These are phyloP conservation scores for Linnaemya vulpina DNA, from an alignment of 2,888 invertebrate genomes.

Conservation along the genomic window DNA sequence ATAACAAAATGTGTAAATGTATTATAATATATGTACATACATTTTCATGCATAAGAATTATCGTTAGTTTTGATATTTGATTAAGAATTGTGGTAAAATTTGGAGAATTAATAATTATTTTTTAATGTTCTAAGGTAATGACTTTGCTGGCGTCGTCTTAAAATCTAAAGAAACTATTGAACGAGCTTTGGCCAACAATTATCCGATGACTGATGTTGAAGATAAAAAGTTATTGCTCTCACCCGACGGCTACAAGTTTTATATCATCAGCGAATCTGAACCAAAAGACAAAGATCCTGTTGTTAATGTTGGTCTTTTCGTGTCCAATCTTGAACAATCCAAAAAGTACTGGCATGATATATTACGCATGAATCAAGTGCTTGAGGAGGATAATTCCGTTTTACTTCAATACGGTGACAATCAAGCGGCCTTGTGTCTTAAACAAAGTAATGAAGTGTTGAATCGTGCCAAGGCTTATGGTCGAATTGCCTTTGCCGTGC, in stretches of 20 bases:
- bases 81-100: too few relatives aligned
- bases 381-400: constrained; percentile 86
- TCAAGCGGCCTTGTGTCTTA: constrained; percentile 91
- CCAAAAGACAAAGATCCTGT: constrained; percentile 90
- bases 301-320: constrained; percentile 90
- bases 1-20: too few relatives aligned
- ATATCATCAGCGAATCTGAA: constrained; percentile 89
- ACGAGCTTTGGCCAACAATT: constrained; percentile 88
- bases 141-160: constrained; percentile 93
- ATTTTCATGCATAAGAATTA: too few relatives aligned
- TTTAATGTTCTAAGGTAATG: constrained; percentile 85
- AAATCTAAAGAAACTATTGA: constrained; percentile 90
- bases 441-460: constrained; percentile 83
- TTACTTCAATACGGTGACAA: constrained; percentile 88
- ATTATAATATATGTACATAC: too few relatives aligned
- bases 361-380: constrained; percentile 88
- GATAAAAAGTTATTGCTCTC: constrained; percentile 88
- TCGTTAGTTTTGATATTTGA: too few relatives aligned
- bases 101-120: background rate
- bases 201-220: constrained; percentile 88
- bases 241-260: constrained; percentile 96
- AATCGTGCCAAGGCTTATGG: constrained; percentile 96
- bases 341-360: constrained; percentile 93
- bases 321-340: constrained; percentile 89
- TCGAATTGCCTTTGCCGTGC: constrained; percentile 96